These are phyloP conservation scores for Drosophila ironensis DNA, from an alignment of 1,140 invertebrate species.

Conservation along the genomic window DNA sequence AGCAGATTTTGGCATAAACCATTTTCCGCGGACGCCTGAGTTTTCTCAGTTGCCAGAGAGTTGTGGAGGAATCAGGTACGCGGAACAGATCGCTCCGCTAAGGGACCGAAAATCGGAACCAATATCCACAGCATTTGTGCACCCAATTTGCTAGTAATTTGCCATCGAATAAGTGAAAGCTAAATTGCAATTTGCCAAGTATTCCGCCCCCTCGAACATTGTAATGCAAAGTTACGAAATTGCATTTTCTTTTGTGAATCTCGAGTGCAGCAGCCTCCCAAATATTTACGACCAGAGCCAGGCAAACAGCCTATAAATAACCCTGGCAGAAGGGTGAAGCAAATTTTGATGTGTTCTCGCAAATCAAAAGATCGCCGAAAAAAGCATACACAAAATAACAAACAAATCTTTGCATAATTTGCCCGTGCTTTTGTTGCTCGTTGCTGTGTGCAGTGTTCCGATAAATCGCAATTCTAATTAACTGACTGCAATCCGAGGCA, in stretches of 20 bases:
- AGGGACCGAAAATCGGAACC: neutral
- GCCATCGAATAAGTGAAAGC: slow-evolving; percentile 38
- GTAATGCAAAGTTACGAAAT: slow-evolving; percentile 55
- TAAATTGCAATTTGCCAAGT: slow-evolving; percentile 43
- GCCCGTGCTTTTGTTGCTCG: neutral
- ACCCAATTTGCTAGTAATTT: slow-evolving; percentile 22
- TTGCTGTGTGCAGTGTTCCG: neutral
- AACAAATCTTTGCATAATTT: slow-evolving; percentile 52
- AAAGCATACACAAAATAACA: neutral
- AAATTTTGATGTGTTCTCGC: slow-evolving; percentile 37
- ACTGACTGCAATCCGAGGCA: neutral
- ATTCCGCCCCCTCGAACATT: slow-evolving; percentile 4
- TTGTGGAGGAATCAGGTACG: slow-evolving; percentile 67
- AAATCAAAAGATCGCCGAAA: slow-evolving; percentile 29
- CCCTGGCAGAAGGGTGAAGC: slow-evolving; percentile 44
- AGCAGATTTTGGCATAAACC: slow-evolving; percentile 63
- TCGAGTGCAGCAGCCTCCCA: slow-evolving; percentile 24
- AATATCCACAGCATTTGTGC: slow-evolving; percentile 18
- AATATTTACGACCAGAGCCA: slow-evolving; percentile 40
- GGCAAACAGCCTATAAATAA: slow-evolving; percentile 60
- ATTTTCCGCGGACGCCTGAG: slow-evolving; percentile 75
- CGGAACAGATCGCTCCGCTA: slow-evolving; percentile 32
- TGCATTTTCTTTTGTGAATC: slow-evolving; percentile 12
- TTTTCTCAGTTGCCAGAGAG: slow-evolving; percentile 61
- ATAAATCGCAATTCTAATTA: slow-evolving; percentile 3